phyloP scores from a whole-genome alignment of 2,797 vertebrate species.

The Australoheros facetus region DNA sequence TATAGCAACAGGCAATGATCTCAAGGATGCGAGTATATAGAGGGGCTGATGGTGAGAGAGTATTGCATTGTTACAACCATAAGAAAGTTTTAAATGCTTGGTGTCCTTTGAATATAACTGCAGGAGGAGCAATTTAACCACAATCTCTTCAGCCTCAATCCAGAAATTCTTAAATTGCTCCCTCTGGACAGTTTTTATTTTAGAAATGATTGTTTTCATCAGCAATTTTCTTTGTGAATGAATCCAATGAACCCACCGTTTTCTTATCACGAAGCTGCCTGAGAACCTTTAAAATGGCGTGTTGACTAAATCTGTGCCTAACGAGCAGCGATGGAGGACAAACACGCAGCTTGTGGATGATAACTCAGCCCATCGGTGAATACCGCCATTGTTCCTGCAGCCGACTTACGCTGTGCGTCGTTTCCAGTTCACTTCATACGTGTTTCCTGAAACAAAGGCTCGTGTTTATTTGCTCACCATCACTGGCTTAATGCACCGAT shows the following conservation, averaged over 20 bases:
- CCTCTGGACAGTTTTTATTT: neutral
- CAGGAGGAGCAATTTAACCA: neutral
- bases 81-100: too few species aligned
- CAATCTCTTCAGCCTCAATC: neutral
- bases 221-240: neutral
- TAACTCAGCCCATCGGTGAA: conserved; percentile 40
- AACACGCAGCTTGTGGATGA: neutral
- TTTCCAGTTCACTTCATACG: conserved; percentile 75
- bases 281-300: neutral
- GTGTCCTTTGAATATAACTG: too few species aligned
- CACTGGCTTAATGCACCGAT: conserved; percentile 37
- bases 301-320: neutral
- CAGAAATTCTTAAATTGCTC: neutral
- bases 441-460: conserved; percentile 54
- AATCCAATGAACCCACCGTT: neutral
- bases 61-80: too few species aligned
- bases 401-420: conserved; percentile 57
- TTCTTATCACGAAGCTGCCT: neutral
- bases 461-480: conserved; percentile 37
- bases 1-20: too few species aligned
- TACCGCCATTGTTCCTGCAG: conserved; percentile 62
- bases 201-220: neutral
- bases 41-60: too few species aligned
- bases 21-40: too few species aligned
- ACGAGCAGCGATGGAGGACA: neutral